Base-by-base conservation (phyloP, 2,797 vertebrate species). In the Sebastes kiyomatsui region DNA sequence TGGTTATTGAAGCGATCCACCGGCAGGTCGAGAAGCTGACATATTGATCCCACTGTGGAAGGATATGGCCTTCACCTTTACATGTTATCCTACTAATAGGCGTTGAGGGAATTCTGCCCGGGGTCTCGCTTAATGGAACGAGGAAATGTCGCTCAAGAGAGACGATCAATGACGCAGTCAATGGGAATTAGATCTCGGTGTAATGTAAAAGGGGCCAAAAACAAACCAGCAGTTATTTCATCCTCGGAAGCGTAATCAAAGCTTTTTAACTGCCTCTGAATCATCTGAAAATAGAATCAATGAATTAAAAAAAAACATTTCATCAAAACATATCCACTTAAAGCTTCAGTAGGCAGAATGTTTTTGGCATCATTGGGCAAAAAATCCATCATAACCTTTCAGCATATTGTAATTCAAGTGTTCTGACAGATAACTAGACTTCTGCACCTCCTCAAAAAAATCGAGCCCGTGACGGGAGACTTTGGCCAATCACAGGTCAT, bases 31-130 rank as follows among this genome's bases (percentile, higher is more conserved):
- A 77, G 70, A 52, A 42, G 71, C 75, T 77, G 85, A 80, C 33
- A 3, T 75, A 86, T 87, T 77, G 75, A 92, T 85, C 62, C 9
- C 38, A 4, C 10, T 3, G 58, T 30, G 32, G 81, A 71, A 28
- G 65, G 79, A 88, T 75, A 46, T 25, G 67, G 76, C 82, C 75
- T 87, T 87, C 78, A 75, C 83, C 73, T 85, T 81, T 58, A 72
- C 73, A 75, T 82, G 77, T 74, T 75, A 78, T 77, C 67, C 32
- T 4, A 12, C 70, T 86, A 87, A 91, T 68, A 75, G 76, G 77
- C 59, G 7, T 54, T 59, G 79, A 82, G 71, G 67, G 81, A 82
- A 84, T 81, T 75, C 79, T 30, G 77, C 87, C 82, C 23, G 16
- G 60, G 77, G 81, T 71, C 32, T 71, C 22, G 11, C 56, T 73